Conservation (phyloP, 53 echinoderm and acorn worm genomes). For the Luidia sarsii region DNA sequence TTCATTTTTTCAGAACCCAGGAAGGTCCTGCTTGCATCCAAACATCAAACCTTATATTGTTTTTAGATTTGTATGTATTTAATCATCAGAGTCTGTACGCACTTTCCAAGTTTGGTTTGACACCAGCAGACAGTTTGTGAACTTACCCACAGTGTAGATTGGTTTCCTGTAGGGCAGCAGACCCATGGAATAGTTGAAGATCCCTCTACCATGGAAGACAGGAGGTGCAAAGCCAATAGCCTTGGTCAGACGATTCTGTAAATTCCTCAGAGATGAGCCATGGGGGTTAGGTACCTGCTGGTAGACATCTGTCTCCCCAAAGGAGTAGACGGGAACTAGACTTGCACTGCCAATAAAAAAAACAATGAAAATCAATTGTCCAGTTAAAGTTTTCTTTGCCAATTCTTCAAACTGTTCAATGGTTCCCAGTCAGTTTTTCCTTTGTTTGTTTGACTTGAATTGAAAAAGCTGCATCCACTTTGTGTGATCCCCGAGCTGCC, state of each 20-base stretch:
- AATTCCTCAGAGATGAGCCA: conserved; percentile 68
- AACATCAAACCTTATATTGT: too few species aligned
- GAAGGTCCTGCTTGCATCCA: too few species aligned
- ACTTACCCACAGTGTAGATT: conserved; percentile 84
- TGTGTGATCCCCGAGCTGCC: too few species aligned
- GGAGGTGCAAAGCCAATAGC: conserved; percentile 87
- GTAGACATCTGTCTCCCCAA: conserved; percentile 93
- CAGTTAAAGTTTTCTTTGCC: too few species aligned
- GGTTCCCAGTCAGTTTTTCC: too few species aligned
- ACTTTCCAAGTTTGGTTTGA: too few species aligned
- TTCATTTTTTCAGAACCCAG: not conserved
- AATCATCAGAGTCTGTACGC: not conserved
- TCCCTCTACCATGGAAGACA: conserved; percentile 85
- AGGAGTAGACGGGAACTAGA: conserved; percentile 89
- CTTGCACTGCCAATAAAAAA: conserved; percentile 63
- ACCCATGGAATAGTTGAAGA: conserved; percentile 92
- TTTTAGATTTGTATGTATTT: not conserved
- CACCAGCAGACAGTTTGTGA: not conserved
- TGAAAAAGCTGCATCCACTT: too few species aligned
- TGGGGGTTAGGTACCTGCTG: conserved; percentile 79
- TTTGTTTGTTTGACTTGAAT: too few species aligned
- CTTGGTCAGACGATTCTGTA: conserved; percentile 71
- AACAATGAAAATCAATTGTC: not conserved
- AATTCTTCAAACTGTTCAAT: too few species aligned
- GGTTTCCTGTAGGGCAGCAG: conserved; percentile 80